Base-by-base conservation (phyloP, 2,797 vertebrate genomes). In the Moxostoma hubbsi region DNA sequence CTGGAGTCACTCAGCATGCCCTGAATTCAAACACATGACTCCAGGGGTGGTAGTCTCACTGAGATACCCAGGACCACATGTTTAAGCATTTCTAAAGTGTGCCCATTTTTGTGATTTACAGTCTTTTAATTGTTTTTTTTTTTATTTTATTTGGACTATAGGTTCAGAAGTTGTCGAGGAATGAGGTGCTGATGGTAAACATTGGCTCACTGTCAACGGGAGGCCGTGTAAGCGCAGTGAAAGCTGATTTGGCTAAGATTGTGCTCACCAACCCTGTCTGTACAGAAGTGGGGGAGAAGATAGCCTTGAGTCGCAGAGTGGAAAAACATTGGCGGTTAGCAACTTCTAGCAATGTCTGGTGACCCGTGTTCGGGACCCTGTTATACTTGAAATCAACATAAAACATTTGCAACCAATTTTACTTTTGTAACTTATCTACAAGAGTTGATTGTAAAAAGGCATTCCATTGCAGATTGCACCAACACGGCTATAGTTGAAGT, bases 301-400 rank as follows among this genome's bases (percentile, higher is more conserved):
- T 99, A 84, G 98, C 98, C 18, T 94, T 99, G 81, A 99, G 98
- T 85, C 93, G 97, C 83, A 94, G 98, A 87, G 98, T 99, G 90
- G 98, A 99, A 90, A 99, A 99, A 87, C 98, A 99, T 67, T 99
- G 98, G 97, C 96, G 98, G 97, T 99, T 87, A 96, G 95, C 85
- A 57, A 11, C 4, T 49, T 43, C 24, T 24, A 7, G 24, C 24
- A 24, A 24, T 2, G 81, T 7, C 13, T 18, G 8, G 43, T 46
- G 45, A 46, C 16, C 57, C 18, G 12, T n/a, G 53, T 13, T 13
- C n/a, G 43, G 7, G 43, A n/a, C 13, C 7, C 7, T 15, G 13
- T 46, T 46, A n/a, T 5, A 15, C 6, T 12, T 12, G 36, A 36
- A 36, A 12, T 62, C 18, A 11, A 6, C 3, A 6, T 43, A 0